phyloP scores from a whole-genome alignment of 2,113 vertebrate species.

The Pterocles orientalis region DNA sequence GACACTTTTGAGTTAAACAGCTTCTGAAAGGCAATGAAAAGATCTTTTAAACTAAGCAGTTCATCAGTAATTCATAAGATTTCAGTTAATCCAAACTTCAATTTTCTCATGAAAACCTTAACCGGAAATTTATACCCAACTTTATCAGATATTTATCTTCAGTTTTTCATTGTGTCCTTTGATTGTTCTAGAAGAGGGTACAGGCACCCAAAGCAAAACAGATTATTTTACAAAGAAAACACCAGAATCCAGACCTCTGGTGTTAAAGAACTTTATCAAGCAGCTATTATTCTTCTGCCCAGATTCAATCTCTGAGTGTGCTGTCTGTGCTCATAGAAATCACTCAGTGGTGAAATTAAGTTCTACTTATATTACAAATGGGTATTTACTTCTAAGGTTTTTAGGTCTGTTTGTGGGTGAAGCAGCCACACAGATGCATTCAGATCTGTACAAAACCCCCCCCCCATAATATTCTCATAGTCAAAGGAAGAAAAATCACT shows the following conservation, averaged over 20 bases:
- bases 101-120: background rate
- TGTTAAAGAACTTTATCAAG: background rate
- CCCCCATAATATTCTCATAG: background rate
- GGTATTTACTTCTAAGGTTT: background rate
- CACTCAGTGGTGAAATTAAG: background rate
- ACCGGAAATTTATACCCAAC: background rate
- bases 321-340: background rate
- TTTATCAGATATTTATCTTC: background rate
- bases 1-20: background rate
- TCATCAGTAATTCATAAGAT: background rate
- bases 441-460: background rate
- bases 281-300: background rate
- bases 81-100: background rate
- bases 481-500: background rate
- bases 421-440: background rate
- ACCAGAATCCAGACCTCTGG: background rate
- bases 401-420: background rate
- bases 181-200: background rate
- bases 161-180: background rate
- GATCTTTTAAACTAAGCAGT: background rate
- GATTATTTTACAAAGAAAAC: background rate
- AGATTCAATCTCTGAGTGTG: background rate
- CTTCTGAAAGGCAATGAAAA: background rate
- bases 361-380: background rate
- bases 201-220: background rate